Base-by-base conservation (phyloP, 2,888 invertebrate species). In the Phytoseiulus persimilis region DNA sequence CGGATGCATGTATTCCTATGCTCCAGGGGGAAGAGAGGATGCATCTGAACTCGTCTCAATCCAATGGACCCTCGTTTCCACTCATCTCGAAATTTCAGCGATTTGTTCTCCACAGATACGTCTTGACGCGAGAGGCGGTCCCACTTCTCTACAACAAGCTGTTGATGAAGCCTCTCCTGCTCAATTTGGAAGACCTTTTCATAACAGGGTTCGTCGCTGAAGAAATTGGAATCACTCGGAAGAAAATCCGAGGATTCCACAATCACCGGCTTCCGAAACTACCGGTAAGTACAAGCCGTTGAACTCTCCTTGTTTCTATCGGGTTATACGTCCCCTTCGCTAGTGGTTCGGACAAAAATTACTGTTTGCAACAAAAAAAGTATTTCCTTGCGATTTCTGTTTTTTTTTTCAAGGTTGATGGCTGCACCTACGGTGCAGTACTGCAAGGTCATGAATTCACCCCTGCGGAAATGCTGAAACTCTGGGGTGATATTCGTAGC, bases 131-230 rank as follows among this genome's bases (percentile, higher is more conserved):
- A 0, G 39, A 32, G n/a, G 18, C 87, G 11, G 87, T 33, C n/a
- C 32, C 87, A 9, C 87, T 87, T 32, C 32, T 87, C 14, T 87
- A 87, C 33, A 87, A 87, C 33, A 33, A 33, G 39, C 87, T 87
- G 39, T 23, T 87, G 32, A 32, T 32, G 87, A 33, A 87, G 31
- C 32, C 87, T 32, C 87, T 87, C 9, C 28, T 87, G 9, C 33
- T 87, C 5, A 87, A 87, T 31, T 45, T 87, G 28, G 87, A 87
- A n/a, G 87, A 87, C 33, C 87, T 87, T 39, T 87, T 87, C 39
- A 32, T 87, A 1, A 87, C 87, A 23, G 87, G 87, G 6, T 87
- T 87, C 32, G 23, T 87, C 23, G 87, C 87, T 3, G 39, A 87
- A 14, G 39, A 87, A 45, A 31, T 87, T 23, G 87, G 87, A 6